Evolutionary conservation across 2,888 invertebrate species (phyloP).

Genomic region (Kryphioiulus occultus): DNA sequence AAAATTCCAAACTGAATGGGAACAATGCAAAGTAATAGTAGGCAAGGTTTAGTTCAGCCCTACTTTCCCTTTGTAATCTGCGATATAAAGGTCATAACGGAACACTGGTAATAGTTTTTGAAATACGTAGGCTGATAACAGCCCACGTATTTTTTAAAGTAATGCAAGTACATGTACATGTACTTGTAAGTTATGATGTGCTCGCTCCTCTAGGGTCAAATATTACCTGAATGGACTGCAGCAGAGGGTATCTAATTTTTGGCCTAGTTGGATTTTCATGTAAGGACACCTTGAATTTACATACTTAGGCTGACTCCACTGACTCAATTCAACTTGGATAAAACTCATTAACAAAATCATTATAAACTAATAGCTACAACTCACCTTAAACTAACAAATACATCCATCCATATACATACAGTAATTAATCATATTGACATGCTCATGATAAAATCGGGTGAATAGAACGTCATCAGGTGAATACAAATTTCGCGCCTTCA

Average conservation of each 20-base stretch:
- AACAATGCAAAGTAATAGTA: background rate
- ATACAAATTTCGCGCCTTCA: too few species aligned
- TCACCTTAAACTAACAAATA: too few species aligned
- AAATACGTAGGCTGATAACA: background rate
- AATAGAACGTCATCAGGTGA: too few species aligned
- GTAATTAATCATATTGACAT: too few species aligned
- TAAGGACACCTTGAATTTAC: background rate
- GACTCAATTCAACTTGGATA: too few species aligned
- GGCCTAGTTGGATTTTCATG: background rate
- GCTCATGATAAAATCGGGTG: too few species aligned
- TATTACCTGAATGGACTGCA: background rate
- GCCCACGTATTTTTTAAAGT: background rate
- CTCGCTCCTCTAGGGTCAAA: background rate
- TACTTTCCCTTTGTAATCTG: background rate
- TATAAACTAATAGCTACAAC: too few species aligned
- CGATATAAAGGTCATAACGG: background rate
- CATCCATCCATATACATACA: too few species aligned
- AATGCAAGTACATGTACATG: too few species aligned
- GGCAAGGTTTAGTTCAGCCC: background rate
- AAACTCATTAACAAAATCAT: too few species aligned
- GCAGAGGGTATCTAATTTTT: slow-evolving; percentile 3
- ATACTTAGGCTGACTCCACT: background rate
- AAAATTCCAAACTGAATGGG: background rate
- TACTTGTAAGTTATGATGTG: background rate
- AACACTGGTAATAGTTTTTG: background rate